Evolutionary conservation across 2,113 vertebrate genomes (phyloP).

Genomic region (Malurus alboscapulatus): DNA sequence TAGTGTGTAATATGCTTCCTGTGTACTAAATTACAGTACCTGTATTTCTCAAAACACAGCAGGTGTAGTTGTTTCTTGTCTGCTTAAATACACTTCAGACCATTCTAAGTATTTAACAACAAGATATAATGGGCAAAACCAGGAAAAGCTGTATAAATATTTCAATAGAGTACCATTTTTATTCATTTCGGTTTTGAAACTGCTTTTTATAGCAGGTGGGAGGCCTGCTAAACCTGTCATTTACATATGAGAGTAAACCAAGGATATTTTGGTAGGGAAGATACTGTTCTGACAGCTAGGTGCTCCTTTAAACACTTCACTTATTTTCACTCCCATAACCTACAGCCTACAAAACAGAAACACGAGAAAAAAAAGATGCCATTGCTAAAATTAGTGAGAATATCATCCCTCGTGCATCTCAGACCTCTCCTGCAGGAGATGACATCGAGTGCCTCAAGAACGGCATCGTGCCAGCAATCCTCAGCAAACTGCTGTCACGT

Average conservation of each 20-base stretch:
- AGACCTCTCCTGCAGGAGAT: not conserved
- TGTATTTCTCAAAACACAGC: not conserved
- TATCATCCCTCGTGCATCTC: not conserved
- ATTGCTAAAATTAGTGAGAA: not conserved
- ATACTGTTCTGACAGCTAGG: conserved; percentile 18
- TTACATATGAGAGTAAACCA: not conserved
- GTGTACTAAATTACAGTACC: not conserved
- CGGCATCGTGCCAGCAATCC: not conserved
- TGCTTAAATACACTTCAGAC: not conserved
- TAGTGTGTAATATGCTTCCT: not conserved
- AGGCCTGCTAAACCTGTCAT: not conserved
- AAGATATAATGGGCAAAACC: not conserved
- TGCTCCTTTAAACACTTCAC: not conserved
- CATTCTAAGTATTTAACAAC: not conserved
- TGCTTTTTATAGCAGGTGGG: not conserved
- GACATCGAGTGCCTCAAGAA: not conserved
- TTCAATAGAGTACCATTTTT: not conserved
- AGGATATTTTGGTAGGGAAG: not conserved
- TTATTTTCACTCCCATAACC: conserved; percentile 2
- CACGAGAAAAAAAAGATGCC: not conserved
- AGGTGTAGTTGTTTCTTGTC: not conserved
- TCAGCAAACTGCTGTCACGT: not conserved
- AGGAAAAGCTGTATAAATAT: not conserved
- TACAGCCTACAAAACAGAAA: not conserved
- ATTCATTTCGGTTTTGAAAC: not conserved